phyloP scores from a whole-genome alignment of 2,888 invertebrate species.

The Callosobruchus maculatus region DNA sequence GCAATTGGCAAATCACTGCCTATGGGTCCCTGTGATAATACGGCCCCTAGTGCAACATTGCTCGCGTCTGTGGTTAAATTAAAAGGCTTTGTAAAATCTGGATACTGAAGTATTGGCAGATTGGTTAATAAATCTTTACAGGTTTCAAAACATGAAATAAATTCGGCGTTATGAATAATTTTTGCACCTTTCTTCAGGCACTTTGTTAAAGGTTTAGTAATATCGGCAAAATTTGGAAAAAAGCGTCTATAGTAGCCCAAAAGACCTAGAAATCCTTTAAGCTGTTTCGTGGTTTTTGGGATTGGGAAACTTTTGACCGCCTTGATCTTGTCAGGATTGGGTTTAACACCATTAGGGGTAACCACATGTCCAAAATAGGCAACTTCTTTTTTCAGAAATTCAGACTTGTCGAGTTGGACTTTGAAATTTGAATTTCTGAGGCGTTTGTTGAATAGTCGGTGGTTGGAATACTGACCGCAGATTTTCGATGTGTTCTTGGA shows the following conservation, averaged over 20 bases:
- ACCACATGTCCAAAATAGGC: conserved; percentile 16
- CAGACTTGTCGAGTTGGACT: conserved; percentile 22
- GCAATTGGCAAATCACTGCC: conserved; percentile 21
- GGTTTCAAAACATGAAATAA: conserved; percentile 13
- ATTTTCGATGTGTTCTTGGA: conserved; percentile 17
- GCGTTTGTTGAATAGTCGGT: too few relatives aligned
- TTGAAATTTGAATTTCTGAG: conserved; percentile 21
- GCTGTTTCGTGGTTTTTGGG: conserved; percentile 21
- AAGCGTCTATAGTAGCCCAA: conserved; percentile 22
- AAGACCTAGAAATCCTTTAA: conserved; percentile 22
- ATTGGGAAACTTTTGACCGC: conserved; percentile 17
- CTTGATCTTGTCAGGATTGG: conserved; percentile 14
- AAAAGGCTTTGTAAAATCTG: conserved; percentile 27
- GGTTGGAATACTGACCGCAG: conserved; percentile 17
- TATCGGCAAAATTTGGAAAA: conserved; percentile 19
- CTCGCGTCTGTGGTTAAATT: conserved; percentile 26
- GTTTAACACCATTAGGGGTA: conserved; percentile 10
- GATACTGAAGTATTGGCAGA: conserved; percentile 23
- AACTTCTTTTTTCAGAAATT: conserved; percentile 21
- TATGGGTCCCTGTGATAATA: conserved; percentile 22
- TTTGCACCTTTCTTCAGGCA: conserved; percentile 19
- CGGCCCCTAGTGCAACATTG: conserved; percentile 23
- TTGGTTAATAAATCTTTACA: conserved; percentile 20
- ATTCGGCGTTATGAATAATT: conserved; percentile 13
- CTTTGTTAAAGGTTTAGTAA: conserved; percentile 20